These are phyloP conservation scores for Shargacucullia verbasci DNA, from an alignment of 2,888 invertebrate genomes.

Conservation along the genomic window DNA sequence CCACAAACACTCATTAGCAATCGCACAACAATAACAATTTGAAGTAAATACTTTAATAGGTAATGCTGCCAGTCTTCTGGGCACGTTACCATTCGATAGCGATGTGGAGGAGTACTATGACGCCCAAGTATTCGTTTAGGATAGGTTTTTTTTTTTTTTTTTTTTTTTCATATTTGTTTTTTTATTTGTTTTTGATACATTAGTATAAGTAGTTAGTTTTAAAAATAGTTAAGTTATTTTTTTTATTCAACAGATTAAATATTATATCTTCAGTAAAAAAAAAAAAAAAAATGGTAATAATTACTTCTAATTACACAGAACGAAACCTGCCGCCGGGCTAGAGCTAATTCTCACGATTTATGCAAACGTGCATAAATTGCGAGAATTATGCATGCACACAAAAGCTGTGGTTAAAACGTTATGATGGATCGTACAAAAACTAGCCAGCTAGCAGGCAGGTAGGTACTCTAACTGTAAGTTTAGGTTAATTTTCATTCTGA, in stretches of 20 bases:
- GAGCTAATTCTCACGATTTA: constrained; percentile 33
- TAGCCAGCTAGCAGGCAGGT: constrained; percentile 24
- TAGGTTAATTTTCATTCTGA: constrained; percentile 53
- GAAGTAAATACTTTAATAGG: too few relatives aligned
- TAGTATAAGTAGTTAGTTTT: too few relatives aligned
- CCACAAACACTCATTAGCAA: not conserved
- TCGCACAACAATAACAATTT: not conserved
- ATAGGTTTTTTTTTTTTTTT: too few relatives aligned
- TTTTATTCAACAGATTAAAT: too few relatives aligned
- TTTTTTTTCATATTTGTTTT: too few relatives aligned
- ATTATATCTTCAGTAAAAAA: too few relatives aligned
- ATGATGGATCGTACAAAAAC: constrained; percentile 7
- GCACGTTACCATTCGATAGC: too few relatives aligned
- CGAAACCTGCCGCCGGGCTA: constrained; percentile 1
- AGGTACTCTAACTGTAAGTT: constrained; percentile 31
- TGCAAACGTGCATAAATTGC: constrained; percentile 41
- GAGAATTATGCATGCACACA: constrained; percentile 21
- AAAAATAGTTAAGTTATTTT: too few relatives aligned
- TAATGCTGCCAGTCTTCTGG: not conserved
- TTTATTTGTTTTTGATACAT: too few relatives aligned
- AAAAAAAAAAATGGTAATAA: not conserved
- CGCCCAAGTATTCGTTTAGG: too few relatives aligned
- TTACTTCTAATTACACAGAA: constrained; percentile 20
- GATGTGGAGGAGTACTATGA: too few relatives aligned
- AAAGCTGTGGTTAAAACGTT: constrained; percentile 11